These are phyloP conservation scores for Pogona vitticeps DNA, from an alignment of 2,113 vertebrate genomes.

Conservation along the genomic window DNA sequence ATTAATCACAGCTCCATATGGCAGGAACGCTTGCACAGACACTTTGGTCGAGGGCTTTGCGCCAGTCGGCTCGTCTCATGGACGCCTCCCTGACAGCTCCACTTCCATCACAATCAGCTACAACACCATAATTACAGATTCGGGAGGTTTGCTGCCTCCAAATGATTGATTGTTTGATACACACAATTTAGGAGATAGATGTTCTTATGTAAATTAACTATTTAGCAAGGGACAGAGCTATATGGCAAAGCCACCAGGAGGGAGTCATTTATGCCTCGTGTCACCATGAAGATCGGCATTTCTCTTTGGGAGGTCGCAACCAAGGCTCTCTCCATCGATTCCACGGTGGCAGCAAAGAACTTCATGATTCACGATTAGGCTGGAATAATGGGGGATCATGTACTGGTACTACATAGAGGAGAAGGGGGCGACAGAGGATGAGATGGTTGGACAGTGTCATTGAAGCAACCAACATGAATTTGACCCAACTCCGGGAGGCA, in stretches of 20 bases:
- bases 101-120: conserved; percentile 75
- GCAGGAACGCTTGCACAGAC: conserved; percentile 58
- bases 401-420: no score
- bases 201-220: conserved; percentile 68
- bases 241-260: not conserved
- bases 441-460: no score
- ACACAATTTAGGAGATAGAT: conserved; percentile 74
- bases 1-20: conserved; percentile 66
- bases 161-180: conserved; percentile 75
- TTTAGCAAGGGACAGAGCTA: conserved; percentile 14
- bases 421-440: no score
- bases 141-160: conserved; percentile 66
- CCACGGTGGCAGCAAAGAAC: not conserved
- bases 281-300: not conserved
- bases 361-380: not conserved
- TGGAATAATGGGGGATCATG: not conserved
- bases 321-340: not conserved
- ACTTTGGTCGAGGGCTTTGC: conserved; percentile 54
- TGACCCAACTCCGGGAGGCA: no score
- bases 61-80: conserved; percentile 64
- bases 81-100: conserved; percentile 72
- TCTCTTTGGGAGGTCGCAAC: not conserved
- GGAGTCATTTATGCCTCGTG: not conserved
- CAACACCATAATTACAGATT: conserved; percentile 77
- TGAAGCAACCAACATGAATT: no score